Percentiles rank a stretch among this genome's conserved stretches.
Conservation (phyloP, 2,113 vertebrate genomes). For the Halichoeres trimaculatus region DNA sequence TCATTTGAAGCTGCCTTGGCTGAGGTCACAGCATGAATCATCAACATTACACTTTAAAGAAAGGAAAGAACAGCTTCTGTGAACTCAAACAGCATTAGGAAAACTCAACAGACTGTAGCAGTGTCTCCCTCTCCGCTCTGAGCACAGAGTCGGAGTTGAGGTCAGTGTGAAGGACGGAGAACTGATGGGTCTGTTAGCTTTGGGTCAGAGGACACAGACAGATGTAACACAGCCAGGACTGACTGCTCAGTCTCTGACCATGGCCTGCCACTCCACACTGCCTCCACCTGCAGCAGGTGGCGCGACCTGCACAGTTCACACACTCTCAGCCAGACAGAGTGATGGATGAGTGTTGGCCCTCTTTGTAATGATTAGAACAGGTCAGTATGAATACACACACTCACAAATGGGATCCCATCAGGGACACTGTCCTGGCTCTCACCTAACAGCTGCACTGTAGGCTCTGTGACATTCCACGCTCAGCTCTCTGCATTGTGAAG, state of each 20-base stretch:
- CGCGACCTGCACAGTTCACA: conserved; percentile 35
- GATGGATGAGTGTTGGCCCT: conserved; percentile 58
- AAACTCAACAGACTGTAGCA: background rate
- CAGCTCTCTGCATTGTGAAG: background rate
- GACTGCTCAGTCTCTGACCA: conserved; percentile 12
- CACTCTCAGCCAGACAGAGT: conserved; percentile 49
- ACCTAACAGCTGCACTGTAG: conserved; percentile 47
- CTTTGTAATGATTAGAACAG: conserved; percentile 25
- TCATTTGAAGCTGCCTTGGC: too few relatives aligned
- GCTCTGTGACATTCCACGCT: conserved; percentile 5
- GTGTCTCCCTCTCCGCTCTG: background rate
- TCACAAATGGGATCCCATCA: conserved; percentile 32
- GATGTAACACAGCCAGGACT: conserved; percentile 1
- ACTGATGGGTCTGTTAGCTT: conserved; percentile 1
- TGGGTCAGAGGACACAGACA: background rate
- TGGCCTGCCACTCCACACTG: background rate
- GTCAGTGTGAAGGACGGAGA: conserved; percentile 31
- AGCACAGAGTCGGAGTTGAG: background rate
- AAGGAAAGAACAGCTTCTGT: too few relatives aligned
- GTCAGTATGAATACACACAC: conserved; percentile 34
- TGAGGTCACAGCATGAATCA: too few relatives aligned
- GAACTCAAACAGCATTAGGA: background rate
- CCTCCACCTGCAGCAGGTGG: conserved; percentile 47
- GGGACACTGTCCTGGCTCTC: conserved; percentile 22
- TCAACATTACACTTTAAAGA: background rate